Percentiles rank a stretch among this genome's conserved stretches.
These are phyloP conservation scores for Cynopterus sphinx DNA, from an alignment of 2,797 vertebrate genomes.

Conservation along the genomic window DNA sequence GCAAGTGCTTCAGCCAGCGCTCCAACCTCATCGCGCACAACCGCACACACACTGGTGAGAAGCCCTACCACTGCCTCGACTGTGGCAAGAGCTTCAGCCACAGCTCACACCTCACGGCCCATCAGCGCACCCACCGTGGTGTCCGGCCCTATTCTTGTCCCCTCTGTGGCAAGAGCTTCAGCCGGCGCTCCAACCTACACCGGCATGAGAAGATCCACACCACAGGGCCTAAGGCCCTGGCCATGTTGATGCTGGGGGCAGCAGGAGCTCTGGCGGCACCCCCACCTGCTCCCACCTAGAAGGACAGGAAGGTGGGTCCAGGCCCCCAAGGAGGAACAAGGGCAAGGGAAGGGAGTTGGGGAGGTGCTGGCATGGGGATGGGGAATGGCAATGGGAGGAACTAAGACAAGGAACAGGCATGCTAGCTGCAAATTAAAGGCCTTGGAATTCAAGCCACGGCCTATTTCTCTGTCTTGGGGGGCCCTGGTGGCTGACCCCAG, in stretches of 20 bases:
- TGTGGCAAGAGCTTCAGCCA: conserved; percentile 78
- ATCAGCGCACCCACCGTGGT: conserved; percentile 75
- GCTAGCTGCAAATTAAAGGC: conserved; percentile 50
- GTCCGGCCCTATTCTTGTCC: conserved; percentile 74
- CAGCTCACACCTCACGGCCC: conserved; percentile 75
- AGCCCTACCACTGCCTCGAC: conserved; percentile 75
- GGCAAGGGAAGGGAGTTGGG: not conserved
- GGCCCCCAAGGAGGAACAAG: not conserved
- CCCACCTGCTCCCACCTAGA: conserved; percentile 34
- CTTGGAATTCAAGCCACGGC: conserved; percentile 9
- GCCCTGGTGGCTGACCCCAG: not conserved
- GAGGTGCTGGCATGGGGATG: not conserved
- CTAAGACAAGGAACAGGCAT: not conserved
- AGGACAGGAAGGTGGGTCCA: rapidly evolving
- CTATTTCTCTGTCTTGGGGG: not conserved
- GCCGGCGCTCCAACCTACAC: conserved; percentile 75
- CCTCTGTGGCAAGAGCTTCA: conserved; percentile 73
- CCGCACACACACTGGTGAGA: conserved; percentile 72
- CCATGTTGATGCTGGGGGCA: conserved; percentile 65
- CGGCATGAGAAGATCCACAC: conserved; percentile 76
- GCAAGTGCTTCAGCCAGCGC: conserved; percentile 79
- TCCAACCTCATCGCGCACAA: conserved; percentile 77
- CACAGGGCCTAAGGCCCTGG: conserved; percentile 51
- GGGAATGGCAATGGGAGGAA: not conserved
- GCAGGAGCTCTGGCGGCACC: conserved; percentile 36